phyloP scores from a whole-genome alignment of 1,140 invertebrate species.

The Atta colombica region DNA sequence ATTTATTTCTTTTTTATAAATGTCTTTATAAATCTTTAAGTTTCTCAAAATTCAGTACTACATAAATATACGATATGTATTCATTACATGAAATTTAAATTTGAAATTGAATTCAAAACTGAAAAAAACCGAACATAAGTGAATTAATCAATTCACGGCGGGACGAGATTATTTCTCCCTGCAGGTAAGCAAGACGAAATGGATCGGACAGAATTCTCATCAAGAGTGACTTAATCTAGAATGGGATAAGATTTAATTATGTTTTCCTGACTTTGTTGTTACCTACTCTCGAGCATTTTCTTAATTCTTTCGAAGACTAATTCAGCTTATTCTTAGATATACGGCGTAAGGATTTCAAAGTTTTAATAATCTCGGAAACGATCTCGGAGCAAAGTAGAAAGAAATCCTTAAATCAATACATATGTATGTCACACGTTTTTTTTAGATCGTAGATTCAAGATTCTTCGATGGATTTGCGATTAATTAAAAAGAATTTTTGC shows the following conservation, averaged over 20 bases:
- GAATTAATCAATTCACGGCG: background rate
- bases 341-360: background rate
- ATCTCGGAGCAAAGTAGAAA: background rate
- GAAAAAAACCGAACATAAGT: background rate
- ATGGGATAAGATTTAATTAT: constrained; percentile 20
- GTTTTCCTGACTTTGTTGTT: background rate
- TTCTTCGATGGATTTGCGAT: constrained; percentile 9
- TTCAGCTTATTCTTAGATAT: background rate
- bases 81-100: background rate
- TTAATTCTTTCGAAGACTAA: background rate
- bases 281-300: background rate
- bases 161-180: background rate
- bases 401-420: background rate
- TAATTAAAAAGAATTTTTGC: background rate
- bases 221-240: background rate
- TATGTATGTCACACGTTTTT: background rate
- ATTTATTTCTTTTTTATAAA: background rate
- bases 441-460: background rate
- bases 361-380: constrained; percentile 10
- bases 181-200: background rate
- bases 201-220: background rate
- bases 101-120: background rate
- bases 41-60: background rate
- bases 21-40: background rate
- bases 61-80: background rate